A percentile compares a stretch with the other conserved stretches of the same genome.
Conservation (phyloP, 2,888 invertebrate species). For the Phaedon cochleariae region DNA sequence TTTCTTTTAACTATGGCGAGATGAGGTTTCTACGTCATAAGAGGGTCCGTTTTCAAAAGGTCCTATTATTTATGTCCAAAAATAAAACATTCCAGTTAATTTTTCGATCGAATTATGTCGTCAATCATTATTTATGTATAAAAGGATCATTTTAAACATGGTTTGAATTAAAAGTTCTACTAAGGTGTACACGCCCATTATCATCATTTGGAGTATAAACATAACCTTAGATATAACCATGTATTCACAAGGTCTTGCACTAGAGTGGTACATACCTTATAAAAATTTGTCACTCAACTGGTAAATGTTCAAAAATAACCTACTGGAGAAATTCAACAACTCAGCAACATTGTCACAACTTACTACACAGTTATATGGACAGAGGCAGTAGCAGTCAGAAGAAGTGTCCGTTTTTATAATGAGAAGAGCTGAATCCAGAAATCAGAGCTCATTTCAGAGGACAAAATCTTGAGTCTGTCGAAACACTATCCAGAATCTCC, state of each 20-base stretch:
- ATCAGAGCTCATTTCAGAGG: background rate
- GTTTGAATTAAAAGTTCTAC: too few species aligned
- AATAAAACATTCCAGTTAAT: too few species aligned
- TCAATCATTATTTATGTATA: too few species aligned
- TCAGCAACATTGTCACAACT: background rate
- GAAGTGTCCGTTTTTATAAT: slow-evolving; percentile 4
- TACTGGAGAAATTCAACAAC: slow-evolving; percentile 1
- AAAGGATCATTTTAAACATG: too few species aligned
- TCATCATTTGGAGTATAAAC: too few species aligned
- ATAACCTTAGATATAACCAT: too few species aligned
- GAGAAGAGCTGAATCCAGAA: slow-evolving; percentile 10
- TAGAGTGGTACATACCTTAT: background rate
- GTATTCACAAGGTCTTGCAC: background rate
- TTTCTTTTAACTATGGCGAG: too few species aligned
- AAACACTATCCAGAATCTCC: background rate
- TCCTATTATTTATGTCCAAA: too few species aligned
- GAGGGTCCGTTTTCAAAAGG: too few species aligned
- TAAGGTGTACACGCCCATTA: too few species aligned
- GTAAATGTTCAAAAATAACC: slow-evolving; percentile 3
- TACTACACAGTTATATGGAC: slow-evolving; percentile 1
- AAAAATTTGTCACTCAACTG: background rate
- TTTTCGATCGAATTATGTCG: too few species aligned
- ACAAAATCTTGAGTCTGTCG: background rate
- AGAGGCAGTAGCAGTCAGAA: background rate
- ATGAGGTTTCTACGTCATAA: too few species aligned